Evolutionary conservation across 2,113 vertebrate species (phyloP), one percentile per base, ranked within the genome.

Genomic region (Brienomyrus brachyistius): DNA sequence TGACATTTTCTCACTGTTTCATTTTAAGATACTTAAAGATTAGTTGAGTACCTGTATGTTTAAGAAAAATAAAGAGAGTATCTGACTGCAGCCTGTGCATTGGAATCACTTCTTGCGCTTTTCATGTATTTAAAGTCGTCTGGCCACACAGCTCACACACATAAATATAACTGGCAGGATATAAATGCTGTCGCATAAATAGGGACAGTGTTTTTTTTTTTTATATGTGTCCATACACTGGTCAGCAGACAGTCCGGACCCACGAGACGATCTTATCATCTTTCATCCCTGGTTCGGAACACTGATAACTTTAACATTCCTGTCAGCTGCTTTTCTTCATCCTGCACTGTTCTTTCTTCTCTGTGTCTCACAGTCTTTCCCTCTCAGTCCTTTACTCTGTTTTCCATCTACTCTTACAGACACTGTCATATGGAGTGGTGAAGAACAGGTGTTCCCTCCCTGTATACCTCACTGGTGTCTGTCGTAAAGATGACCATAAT

Each of bases 121-220:
- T 89, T n/a, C n/a, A 17, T 62, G 40, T 62, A 43, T 89, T 82
- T 47, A 59, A 89, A 27, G 88, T 15, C 7, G 2, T 89, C 88
- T 50, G 35, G 15, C 48, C 51, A 89, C 80, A 89, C 52, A 59
- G 23, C 2, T 27, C n/a, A 54, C 23, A 80, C 48, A 43, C 13
- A 7, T 54, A 45, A 89, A 89, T 56, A 82, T 83, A 89, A 51
- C 35, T 23, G 10, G 5, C 54, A 15, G 11, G 77, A 84, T 59
- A 84, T 89, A 89, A 85, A 62, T 84, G 40, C 50, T 3, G 23
- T 31, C 4, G 2, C 77, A 40, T 59, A 47, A 54, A 83, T 83
- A 45, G 45, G n/a, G 31, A 13, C 50, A 35, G 31, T 83, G 88
- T 59, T 83, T 40, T 35, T 54, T 89, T 84, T 40, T 40, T 31